These are phyloP conservation scores for Volucella zonaria DNA, from an alignment of 2,888 invertebrate genomes.

Conservation along the genomic window DNA sequence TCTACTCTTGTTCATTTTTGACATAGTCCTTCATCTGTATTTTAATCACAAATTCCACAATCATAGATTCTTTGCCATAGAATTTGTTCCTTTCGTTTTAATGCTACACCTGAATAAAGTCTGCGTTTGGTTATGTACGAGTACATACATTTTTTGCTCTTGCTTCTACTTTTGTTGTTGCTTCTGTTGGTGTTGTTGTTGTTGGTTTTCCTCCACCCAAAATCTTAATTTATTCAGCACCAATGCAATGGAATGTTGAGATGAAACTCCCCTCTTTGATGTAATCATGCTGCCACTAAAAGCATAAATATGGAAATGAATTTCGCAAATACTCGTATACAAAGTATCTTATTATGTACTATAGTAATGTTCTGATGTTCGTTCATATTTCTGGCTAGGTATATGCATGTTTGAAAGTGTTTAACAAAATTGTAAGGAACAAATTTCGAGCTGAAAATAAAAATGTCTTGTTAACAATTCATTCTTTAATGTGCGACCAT, in stretches of 20 bases:
- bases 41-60: conserved; percentile 69
- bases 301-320: conserved; percentile 71
- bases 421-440: conserved; percentile 32
- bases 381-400: conserved; percentile 15
- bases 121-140: conserved; percentile 26
- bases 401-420: conserved; percentile 1
- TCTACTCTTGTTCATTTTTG: conserved; percentile 51
- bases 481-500: no score
- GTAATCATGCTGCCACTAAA: conserved; percentile 66
- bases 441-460: background rate
- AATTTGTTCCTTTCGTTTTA: conserved; percentile 50
- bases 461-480: background rate
- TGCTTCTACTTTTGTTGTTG: background rate
- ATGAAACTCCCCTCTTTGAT: conserved; percentile 65
- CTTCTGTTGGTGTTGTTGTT: conserved; percentile 33
- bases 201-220: conserved; percentile 33
- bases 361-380: conserved; percentile 48
- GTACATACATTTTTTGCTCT: conserved; percentile 19
- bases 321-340: conserved; percentile 60
- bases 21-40: conserved; percentile 36
- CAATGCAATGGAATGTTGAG: conserved; percentile 68
- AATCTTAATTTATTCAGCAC: conserved; percentile 61
- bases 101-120: conserved; percentile 63
- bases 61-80: conserved; percentile 40
- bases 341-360: conserved; percentile 68